Base-by-base conservation (phyloP, 2,888 invertebrate species). In the Acronicta psi region DNA sequence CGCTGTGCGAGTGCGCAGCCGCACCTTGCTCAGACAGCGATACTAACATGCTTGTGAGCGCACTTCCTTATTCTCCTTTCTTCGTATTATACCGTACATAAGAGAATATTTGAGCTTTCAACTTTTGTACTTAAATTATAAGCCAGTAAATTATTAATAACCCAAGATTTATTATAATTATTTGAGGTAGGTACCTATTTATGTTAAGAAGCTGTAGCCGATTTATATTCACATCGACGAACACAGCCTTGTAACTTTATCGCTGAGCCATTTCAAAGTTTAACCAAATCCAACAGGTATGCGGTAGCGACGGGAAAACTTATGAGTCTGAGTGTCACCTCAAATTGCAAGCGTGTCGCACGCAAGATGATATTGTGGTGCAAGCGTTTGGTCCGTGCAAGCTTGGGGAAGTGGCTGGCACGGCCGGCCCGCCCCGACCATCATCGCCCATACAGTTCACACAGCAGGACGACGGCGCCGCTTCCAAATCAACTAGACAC, bases 311-410 rank as follows among this genome's bases (percentile, higher is more conserved):
- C 82, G 97, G 97, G 52, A 96, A 96, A 90, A 97, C 97, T 59
- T 97, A 97, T 88, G 95, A 97, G 76, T 98, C 97, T 70, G 97
- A 97, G 84, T 98, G 98, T 85, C 96, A 96, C 82, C 95, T 98
- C 65, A 95, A 96, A 77, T 95, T 97, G 82, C 96, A 97, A 88
- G 97, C 98, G 51, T 98, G 98, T 91, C 95, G 96, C 79, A 94
- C 96, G 81, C 97, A 98, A 92, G 96, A 96, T 77, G 96, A 97
- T 81, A 96, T 98, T 69, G 96, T 96, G 25, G 95, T 97, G 6
- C 96, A 96, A 88, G 96, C 96, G 1, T 96, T 97, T 75, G 97
- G 97, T 43, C 96, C 96, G 59, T 97, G 97, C 88, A 96, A 96
- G 93, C 94, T 96, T 75, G 95, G 96, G 63, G 95, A 96, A 81